Percentiles rank a stretch among this genome's conserved stretches.
Conservation (phyloP, 37 sponge, comb jelly and placozoan species). For the Aplysina aerophoba region DNA sequence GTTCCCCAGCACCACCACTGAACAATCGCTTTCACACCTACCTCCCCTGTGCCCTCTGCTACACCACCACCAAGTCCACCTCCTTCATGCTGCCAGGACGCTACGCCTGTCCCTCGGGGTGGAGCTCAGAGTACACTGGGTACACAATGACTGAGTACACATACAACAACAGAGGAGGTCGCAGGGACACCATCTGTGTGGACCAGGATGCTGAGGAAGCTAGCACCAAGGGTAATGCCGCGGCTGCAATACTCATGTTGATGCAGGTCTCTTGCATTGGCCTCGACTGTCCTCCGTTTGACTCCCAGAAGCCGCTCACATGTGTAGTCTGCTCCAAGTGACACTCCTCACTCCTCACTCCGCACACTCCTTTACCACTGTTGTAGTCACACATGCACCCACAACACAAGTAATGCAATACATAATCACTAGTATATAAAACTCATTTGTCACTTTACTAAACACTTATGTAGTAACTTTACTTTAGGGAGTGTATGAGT, state of each 20-base stretch:
- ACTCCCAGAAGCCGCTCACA: neutral
- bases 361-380: neutral
- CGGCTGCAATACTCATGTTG: neutral
- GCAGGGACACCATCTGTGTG: neutral
- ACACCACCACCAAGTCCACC: neutral
- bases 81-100: neutral
- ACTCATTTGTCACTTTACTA: no score
- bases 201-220: neutral
- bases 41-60: neutral
- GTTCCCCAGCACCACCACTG: neutral
- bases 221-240: neutral
- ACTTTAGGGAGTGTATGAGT: no score
- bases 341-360: neutral
- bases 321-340: conserved; percentile 6
- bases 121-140: neutral
- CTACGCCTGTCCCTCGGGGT: neutral
- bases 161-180: neutral
- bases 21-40: neutral
- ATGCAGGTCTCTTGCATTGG: neutral
- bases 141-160: neutral
- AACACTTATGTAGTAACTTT: no score
- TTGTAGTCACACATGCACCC: no score
- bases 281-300: neutral
- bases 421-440: no score
- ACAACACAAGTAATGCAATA: no score